Conservation (phyloP, 2,888 invertebrate species). For the Sminthurides aquaticus region DNA sequence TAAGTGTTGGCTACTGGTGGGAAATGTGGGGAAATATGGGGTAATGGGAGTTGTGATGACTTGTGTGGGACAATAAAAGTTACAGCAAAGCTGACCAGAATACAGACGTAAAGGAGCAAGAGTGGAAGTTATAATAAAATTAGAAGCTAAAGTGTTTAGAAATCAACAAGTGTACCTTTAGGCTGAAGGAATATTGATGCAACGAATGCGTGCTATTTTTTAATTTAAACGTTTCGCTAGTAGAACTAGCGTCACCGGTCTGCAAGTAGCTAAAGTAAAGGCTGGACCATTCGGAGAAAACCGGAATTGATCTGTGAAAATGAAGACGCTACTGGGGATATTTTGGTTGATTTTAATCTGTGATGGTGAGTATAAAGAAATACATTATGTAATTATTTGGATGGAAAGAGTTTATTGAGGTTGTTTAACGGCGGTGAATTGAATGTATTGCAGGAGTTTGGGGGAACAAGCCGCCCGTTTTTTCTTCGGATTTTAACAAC, state of each 20-base stretch:
- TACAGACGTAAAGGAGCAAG: background rate
- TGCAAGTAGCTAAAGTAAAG: no score
- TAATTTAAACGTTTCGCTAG: no score
- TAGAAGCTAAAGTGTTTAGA: background rate
- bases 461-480: constrained; percentile 63
- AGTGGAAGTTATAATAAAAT: background rate
- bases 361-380: background rate
- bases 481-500: constrained; percentile 69
- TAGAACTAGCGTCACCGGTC: no score
- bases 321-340: no score
- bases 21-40: background rate
- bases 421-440: no score
- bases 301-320: no score
- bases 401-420: no score
- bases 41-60: background rate
- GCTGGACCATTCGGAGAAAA: no score
- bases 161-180: background rate
- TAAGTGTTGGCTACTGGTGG: background rate
- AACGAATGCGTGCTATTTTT: no score
- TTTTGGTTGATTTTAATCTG: no score
- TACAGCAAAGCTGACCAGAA: background rate
- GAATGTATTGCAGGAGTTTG: constrained; percentile 46
- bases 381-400: background rate
- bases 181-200: no score
- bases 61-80: no score